Conservation (phyloP, 2,113 vertebrate genomes). For the Anser brachyrhynchus region DNA sequence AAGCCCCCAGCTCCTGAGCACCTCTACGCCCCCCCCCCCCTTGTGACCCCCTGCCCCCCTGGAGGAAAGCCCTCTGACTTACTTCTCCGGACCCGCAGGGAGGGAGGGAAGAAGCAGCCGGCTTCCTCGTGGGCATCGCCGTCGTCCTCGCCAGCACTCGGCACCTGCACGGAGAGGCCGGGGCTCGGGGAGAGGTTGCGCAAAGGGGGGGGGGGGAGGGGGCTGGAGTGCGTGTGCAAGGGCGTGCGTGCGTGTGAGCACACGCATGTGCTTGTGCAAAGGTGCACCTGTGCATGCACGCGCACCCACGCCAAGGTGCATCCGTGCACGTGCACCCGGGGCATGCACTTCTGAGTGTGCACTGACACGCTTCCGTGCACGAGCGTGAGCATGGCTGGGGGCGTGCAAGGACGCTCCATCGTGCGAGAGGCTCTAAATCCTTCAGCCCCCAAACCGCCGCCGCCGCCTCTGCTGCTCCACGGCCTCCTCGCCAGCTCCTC, state of each 20-base stretch:
- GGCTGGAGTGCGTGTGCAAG: neutral
- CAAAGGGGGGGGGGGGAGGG: too few species aligned
- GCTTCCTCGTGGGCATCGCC: neutral
- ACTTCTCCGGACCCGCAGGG: neutral
- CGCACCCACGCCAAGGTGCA: too few species aligned
- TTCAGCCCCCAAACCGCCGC: neutral
- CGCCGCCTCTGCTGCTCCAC: neutral
- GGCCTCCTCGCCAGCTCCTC: neutral
- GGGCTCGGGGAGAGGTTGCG: neutral
- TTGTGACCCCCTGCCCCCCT: neutral
- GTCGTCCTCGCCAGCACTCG: neutral
- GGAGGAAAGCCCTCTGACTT: neutral
- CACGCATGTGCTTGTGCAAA: neutral
- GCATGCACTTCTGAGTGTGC: too few species aligned
- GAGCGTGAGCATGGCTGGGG: neutral
- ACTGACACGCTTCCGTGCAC: neutral
- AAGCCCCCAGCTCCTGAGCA: too few species aligned
- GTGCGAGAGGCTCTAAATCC: neutral
- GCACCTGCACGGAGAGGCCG: neutral
- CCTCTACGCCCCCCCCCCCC: rapidly evolving
- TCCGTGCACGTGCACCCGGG: too few species aligned
- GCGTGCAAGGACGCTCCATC: neutral
- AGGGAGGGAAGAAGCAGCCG: rapidly evolving
- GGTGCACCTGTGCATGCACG: too few species aligned
- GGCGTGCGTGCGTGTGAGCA: rapidly evolving